Evolutionary conservation across 2,113 vertebrate species (phyloP).

Genomic region (Neofelis nebulosa): DNA sequence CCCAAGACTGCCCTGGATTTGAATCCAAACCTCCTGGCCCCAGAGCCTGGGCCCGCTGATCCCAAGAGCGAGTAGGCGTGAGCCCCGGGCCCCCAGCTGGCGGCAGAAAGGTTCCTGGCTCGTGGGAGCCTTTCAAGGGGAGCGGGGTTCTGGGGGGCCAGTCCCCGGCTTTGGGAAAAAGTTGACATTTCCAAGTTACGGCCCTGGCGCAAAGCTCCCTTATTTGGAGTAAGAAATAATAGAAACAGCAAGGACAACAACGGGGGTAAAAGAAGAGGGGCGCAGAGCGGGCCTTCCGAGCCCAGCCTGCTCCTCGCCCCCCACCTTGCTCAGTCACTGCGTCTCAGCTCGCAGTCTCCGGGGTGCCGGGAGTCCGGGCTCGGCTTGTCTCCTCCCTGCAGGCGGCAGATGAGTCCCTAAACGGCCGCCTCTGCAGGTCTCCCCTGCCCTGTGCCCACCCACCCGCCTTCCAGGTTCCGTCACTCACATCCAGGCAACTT

Average conservation of each 20-base stretch:
- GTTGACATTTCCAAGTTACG: neutral
- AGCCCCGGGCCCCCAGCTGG: neutral
- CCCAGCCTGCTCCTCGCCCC: neutral
- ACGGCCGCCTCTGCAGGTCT: rapidly evolving
- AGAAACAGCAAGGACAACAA: neutral
- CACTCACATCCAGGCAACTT: neutral
- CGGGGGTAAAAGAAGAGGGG: no score
- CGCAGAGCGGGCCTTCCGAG: rapidly evolving
- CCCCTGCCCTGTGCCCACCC: neutral
- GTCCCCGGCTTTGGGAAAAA: neutral
- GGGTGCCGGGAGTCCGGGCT: neutral
- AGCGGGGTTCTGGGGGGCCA: neutral
- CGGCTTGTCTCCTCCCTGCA: neutral
- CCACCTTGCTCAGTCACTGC: neutral
- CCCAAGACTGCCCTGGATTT: neutral
- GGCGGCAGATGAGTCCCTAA: neutral
- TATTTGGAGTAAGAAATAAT: neutral
- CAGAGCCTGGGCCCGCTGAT: no score
- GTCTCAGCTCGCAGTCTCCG: neutral
- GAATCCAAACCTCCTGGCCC: neutral
- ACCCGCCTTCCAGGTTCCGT: neutral
- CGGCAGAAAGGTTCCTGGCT: neutral
- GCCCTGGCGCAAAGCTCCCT: neutral
- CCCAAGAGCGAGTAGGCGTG: neutral
- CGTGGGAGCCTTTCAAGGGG: neutral